phyloP scores from a whole-genome alignment of 92 coral and sea anemone species.

The Meandrina meandrites region DNA sequence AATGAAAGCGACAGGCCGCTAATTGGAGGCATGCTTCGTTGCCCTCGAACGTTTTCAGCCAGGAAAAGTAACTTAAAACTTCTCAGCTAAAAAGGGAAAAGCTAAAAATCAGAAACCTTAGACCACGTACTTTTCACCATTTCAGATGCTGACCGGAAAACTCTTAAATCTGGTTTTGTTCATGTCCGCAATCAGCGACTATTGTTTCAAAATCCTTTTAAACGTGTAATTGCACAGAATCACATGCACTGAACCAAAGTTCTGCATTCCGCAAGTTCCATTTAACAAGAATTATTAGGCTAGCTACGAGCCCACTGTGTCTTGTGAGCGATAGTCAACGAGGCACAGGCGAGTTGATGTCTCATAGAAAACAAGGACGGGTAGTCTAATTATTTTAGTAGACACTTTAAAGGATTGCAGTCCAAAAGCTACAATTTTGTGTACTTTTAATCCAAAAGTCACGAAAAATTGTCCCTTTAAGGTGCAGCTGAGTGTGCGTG shows the following conservation, averaged over 20 bases:
- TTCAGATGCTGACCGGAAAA: background rate
- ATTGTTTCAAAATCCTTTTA: slow-evolving; percentile 30
- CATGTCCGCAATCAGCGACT: slow-evolving; percentile 10
- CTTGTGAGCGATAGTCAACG: too few species aligned
- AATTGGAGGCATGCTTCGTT: slow-evolving; percentile 37
- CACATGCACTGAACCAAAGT: slow-evolving; percentile 5
- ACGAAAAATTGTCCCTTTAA: too few species aligned
- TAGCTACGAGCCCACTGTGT: too few species aligned
- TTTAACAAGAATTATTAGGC: too few species aligned
- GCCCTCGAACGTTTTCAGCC: background rate
- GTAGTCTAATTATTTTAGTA: too few species aligned
- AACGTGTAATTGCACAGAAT: background rate
- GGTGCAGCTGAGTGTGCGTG: too few species aligned
- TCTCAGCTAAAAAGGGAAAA: background rate
- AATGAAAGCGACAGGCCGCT: slow-evolving; percentile 23
- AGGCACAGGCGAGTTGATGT: too few species aligned
- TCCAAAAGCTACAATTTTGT: too few species aligned
- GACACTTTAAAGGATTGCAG: too few species aligned
- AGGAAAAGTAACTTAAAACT: background rate
- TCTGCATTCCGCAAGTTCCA: slow-evolving; percentile 25
- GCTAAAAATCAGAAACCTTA: background rate
- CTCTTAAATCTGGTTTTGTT: background rate
- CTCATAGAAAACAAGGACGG: too few species aligned
- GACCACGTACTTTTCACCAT: background rate
- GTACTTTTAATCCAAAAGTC: too few species aligned